Conservation (phyloP, 2,113 vertebrate genomes). For the Parotia lawesii region DNA sequence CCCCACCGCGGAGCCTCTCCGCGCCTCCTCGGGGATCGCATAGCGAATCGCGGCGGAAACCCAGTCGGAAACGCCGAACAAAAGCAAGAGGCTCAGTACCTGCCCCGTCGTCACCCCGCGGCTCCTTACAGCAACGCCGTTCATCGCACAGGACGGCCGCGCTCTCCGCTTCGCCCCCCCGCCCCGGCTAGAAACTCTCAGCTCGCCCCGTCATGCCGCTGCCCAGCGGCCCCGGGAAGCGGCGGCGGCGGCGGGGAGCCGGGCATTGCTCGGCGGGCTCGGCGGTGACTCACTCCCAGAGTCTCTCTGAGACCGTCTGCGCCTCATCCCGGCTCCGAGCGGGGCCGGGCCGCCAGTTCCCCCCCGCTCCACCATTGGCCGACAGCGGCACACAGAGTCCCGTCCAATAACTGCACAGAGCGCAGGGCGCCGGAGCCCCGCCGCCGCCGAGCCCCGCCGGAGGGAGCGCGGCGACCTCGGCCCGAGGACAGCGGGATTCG, state of each 20-base stretch:
- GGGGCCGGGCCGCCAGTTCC: constrained; percentile 69
- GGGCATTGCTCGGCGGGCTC: constrained; percentile 68
- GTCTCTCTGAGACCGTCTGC: constrained; percentile 25
- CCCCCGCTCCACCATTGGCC: constrained; percentile 74
- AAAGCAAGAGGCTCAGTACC: constrained; percentile 71
- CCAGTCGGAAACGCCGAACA: constrained; percentile 61
- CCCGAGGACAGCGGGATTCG: background rate
- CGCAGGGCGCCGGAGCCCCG: background rate
- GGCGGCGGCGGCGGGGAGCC: constrained; percentile 29
- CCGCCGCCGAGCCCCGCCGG: background rate
- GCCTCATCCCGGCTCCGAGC: constrained; percentile 67
- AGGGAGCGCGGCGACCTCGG: background rate
- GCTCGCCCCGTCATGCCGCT: constrained; percentile 30
- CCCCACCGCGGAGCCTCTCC: constrained; percentile 72
- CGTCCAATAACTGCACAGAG: constrained; percentile 76
- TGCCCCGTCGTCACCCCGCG: constrained; percentile 70
- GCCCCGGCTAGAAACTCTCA: constrained; percentile 51
- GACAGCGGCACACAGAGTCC: constrained; percentile 87
- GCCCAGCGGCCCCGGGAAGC: constrained; percentile 59
- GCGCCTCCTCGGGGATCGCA: constrained; percentile 77
- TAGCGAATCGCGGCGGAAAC: constrained; percentile 73
- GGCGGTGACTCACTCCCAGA: constrained; percentile 39
- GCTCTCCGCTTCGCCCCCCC: background rate
- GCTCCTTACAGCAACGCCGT: constrained; percentile 66
- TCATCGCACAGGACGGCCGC: constrained; percentile 71